These are phyloP conservation scores for Colistium nudipinnis DNA, from an alignment of 2,113 vertebrate genomes.

Conservation along the genomic window DNA sequence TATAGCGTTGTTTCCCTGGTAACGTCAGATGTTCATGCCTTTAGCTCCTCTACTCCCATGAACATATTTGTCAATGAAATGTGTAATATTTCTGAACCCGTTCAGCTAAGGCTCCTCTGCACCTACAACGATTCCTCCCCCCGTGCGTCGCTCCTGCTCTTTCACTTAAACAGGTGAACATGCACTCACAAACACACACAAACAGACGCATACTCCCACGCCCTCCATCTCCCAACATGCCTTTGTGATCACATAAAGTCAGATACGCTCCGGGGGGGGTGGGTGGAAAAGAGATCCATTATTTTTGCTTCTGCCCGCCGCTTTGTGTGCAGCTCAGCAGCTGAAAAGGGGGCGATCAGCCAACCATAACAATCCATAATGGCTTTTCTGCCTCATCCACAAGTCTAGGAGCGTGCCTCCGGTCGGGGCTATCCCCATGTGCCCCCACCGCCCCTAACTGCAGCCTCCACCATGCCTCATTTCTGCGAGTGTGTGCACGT, in stretches of 20 bases:
- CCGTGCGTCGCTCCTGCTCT: neutral
- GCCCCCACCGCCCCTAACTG: neutral
- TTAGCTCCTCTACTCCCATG: constrained; percentile 20
- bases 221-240: constrained; percentile 47
- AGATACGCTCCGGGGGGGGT: constrained; percentile 49
- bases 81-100: constrained; percentile 3
- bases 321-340: constrained; percentile 80
- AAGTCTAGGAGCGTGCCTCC: constrained; percentile 83
- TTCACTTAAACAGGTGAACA: neutral
- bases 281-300: constrained; percentile 72
- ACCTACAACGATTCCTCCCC: neutral
- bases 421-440: constrained; percentile 67
- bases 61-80: constrained; percentile 48
- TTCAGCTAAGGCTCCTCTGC: constrained; percentile 21
- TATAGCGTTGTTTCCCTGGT: constrained; percentile 72
- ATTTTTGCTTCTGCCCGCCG: constrained; percentile 78
- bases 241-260: constrained; percentile 68
- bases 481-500: constrained; percentile 30
- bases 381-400: constrained; percentile 83
- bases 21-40: constrained; percentile 63
- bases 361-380: constrained; percentile 82
- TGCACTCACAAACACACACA: neutral
- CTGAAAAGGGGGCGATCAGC: constrained; percentile 81
- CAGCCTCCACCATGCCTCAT: constrained; percentile 38
- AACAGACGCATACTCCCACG: neutral